Conservation (phyloP, 1,140 invertebrate species). For the Episyrphus balteatus region DNA sequence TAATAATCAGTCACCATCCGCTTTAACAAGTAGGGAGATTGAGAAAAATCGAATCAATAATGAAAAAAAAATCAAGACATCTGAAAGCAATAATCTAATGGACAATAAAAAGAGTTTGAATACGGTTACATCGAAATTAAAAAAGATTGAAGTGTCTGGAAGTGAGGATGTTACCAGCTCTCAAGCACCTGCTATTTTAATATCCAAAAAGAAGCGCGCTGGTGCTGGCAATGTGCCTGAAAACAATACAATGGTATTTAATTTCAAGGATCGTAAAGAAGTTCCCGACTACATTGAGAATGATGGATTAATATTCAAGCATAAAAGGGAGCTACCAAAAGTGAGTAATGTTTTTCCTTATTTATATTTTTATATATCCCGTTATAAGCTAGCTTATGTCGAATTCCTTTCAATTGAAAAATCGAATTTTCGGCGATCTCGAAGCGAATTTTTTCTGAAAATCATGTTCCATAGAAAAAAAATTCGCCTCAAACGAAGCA, state of each 20-base stretch:
- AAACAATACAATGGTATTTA: slow-evolving; percentile 71
- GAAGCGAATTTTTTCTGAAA: too few species aligned
- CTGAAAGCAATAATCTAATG: too few species aligned
- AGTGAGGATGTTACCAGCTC: too few species aligned
- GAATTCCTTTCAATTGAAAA: too few species aligned
- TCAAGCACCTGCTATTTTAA: background rate
- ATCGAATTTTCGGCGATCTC: too few species aligned
- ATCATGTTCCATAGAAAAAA: too few species aligned
- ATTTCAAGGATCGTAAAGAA: slow-evolving; percentile 70
- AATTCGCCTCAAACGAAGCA: too few species aligned
- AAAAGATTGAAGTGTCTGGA: too few species aligned
- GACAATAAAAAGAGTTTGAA: too few species aligned
- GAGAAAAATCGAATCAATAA: slow-evolving; percentile 62
- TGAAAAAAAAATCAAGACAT: slow-evolving; percentile 41
- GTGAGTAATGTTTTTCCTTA: slow-evolving; percentile 42
- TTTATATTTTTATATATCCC: slow-evolving; percentile 3
- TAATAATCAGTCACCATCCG: slow-evolving; percentile 29
- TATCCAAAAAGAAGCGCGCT: slow-evolving; percentile 3
- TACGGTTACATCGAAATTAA: too few species aligned
- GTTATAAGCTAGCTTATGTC: too few species aligned
- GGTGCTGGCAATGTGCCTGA: slow-evolving; percentile 13
- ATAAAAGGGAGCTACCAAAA: slow-evolving; percentile 56
- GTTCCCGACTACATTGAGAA: slow-evolving; percentile 85
- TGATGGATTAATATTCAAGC: slow-evolving; percentile 62
- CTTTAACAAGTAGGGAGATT: slow-evolving; percentile 49